Conservation (phyloP, 2,797 vertebrate genomes). For the Decapterus maruadsi region DNA sequence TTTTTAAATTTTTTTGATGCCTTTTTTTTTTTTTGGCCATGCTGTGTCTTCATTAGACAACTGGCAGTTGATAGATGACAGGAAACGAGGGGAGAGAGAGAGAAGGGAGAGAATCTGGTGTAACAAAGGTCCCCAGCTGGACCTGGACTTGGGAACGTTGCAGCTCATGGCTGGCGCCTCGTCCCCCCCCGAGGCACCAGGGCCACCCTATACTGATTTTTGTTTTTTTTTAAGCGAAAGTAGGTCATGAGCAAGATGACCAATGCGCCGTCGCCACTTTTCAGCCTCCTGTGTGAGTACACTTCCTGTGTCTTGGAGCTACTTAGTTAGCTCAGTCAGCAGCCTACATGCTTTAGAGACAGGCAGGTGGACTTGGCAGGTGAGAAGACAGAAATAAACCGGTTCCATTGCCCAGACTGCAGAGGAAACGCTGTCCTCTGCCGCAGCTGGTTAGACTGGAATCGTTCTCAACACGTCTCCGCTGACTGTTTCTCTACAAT, state of each 20-base stretch:
- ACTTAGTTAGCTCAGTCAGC: not conserved
- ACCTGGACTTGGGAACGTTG: not conserved
- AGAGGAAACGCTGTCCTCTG: constrained; percentile 42
- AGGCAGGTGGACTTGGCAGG: constrained; percentile 19
- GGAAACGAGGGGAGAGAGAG: not conserved
- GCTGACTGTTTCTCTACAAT: constrained; percentile 49
- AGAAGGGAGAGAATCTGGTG: not conserved
- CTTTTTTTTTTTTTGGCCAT: not conserved
- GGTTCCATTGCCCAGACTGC: constrained; percentile 36
- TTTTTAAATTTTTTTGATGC: not conserved
- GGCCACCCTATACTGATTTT: not conserved
- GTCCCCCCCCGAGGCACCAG: constrained; percentile 6
- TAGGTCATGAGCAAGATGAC: not conserved
- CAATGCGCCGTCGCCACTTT: not conserved
- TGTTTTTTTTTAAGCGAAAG: not conserved
- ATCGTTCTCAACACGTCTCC: constrained; percentile 32
- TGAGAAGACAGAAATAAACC: constrained; percentile 26
- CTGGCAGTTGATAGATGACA: not conserved
- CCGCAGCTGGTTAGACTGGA: constrained; percentile 39
- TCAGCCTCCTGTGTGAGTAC: not conserved
- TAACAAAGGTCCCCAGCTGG: not conserved
- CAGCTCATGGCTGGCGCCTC: not conserved
- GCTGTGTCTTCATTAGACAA: not conserved
- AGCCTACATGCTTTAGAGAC: constrained; percentile 10
- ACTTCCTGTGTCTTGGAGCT: not conserved